Evolutionary conservation across 2,797 vertebrate species (phyloP).

Genomic region (Hybognathus amarus): DNA sequence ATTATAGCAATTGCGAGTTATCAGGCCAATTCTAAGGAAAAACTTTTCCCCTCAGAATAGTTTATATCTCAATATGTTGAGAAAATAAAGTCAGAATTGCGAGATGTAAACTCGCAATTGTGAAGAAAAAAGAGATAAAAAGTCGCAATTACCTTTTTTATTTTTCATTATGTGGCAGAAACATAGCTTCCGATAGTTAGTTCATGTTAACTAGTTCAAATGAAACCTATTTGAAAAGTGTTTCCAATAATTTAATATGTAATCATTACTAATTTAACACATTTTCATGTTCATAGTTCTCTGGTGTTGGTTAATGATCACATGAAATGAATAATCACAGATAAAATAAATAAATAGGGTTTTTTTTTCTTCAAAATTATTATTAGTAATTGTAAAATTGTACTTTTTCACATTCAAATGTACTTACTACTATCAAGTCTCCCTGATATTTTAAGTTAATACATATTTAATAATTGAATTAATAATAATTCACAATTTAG

Average conservation of each 20-base stretch:
- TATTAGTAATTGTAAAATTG: background rate
- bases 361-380: background rate
- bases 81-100: too few species aligned
- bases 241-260: background rate
- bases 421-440: background rate
- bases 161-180: too few species aligned
- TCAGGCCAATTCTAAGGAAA: too few species aligned
- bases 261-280: background rate
- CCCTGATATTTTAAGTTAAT: background rate
- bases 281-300: background rate
- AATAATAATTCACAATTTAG: background rate
- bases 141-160: too few species aligned
- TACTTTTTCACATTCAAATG: background rate
- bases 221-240: background rate
- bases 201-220: background rate
- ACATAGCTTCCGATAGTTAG: background rate
- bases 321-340: too few species aligned
- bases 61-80: too few species aligned
- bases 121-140: too few species aligned
- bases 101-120: too few species aligned
- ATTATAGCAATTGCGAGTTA: too few species aligned
- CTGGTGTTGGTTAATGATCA: too few species aligned
- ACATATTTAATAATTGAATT: background rate
- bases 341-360: too few species aligned
- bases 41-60: too few species aligned